phyloP scores from a whole-genome alignment of 2,888 invertebrate species.

The Gymnoscelis rufifasciata region DNA sequence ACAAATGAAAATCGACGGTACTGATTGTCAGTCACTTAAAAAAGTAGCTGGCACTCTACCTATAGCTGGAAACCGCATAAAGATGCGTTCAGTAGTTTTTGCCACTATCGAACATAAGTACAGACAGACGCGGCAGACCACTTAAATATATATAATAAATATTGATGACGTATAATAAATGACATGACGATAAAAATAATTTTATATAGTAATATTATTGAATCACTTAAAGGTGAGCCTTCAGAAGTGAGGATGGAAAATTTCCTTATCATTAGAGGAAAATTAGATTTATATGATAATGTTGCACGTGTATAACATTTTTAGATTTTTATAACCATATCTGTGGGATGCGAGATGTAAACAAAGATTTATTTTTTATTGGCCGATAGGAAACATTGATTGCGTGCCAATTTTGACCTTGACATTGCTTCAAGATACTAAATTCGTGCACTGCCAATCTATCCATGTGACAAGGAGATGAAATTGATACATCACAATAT shows the following conservation, averaged over 20 bases:
- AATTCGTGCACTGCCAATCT: conserved; percentile 29
- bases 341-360: too few species aligned
- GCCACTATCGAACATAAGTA: too few species aligned
- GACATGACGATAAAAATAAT: too few species aligned
- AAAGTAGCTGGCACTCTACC: background rate
- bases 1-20: conserved; percentile 18
- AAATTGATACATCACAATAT: conserved; percentile 18
- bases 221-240: too few species aligned
- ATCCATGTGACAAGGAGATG: conserved; percentile 22
- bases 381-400: conserved; percentile 20
- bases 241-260: too few species aligned
- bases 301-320: background rate
- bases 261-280: background rate
- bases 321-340: too few species aligned
- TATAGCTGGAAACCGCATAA: too few species aligned
- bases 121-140: too few species aligned
- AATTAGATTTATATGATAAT: background rate
- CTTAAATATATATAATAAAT: too few species aligned
- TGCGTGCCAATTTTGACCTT: conserved; percentile 31
- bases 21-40: conserved; percentile 4
- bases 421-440: conserved; percentile 28
- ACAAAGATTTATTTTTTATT: conserved; percentile 3
- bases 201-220: too few species aligned
- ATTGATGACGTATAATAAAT: too few species aligned
- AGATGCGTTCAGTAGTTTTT: too few species aligned